These are phyloP conservation scores for Cephalophus harveyi DNA, from an alignment of 2,113 vertebrate species.

Conservation along the genomic window DNA sequence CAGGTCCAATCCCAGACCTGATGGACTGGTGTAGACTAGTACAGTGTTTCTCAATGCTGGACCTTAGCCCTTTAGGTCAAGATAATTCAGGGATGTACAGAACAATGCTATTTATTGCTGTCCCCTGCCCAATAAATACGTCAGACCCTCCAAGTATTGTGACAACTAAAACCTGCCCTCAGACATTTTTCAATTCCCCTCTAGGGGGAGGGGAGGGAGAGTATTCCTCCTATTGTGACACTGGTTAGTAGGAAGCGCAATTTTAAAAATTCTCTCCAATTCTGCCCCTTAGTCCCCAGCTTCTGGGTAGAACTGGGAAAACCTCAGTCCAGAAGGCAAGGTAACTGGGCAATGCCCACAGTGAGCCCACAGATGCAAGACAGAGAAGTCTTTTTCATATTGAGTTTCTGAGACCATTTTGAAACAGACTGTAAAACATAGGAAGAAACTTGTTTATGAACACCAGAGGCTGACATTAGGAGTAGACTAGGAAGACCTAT, in stretches of 20 bases:
- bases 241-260: neutral
- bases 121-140: neutral
- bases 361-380: neutral
- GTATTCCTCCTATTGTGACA: neutral
- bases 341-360: neutral
- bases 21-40: neutral
- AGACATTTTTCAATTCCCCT: neutral
- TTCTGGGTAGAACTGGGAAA: neutral
- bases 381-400: neutral
- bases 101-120: neutral
- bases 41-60: neutral
- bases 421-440: conserved; percentile 16
- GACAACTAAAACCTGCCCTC: neutral
- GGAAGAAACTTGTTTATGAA: neutral
- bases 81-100: neutral
- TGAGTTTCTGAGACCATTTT: neutral
- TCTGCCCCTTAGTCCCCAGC: neutral
- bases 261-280: neutral
- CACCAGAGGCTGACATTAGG: neutral
- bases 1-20: neutral
- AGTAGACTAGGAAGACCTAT: neutral
- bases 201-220: neutral
- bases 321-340: neutral
- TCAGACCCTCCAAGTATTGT: neutral
- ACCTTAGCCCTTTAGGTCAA: neutral